phyloP scores from a whole-genome alignment of 2,888 invertebrate genomes.

The Folsomia manolachei region DNA sequence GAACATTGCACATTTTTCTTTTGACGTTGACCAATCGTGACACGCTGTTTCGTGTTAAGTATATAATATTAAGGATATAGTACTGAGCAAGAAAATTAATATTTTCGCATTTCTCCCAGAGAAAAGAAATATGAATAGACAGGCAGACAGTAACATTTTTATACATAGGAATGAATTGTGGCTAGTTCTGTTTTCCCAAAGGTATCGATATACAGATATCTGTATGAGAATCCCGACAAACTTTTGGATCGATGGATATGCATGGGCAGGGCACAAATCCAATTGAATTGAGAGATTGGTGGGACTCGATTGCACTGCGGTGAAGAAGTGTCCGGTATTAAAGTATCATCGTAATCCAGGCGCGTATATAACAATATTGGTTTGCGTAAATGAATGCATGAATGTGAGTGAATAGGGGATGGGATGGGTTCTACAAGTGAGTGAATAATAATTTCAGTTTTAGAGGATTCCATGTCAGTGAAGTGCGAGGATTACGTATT shows the following conservation, averaged over 20 bases:
- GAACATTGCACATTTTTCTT: constrained; percentile 6
- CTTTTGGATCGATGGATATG: too few species aligned
- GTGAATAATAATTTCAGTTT: constrained; percentile 6
- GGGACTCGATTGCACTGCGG: neutral
- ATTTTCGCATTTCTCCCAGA: neutral
- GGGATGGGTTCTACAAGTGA: neutral
- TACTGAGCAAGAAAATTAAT: neutral
- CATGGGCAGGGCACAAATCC: neutral
- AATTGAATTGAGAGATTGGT: constrained; percentile 6
- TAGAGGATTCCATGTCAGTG: too few species aligned
- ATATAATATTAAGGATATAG: neutral
- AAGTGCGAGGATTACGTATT: neutral
- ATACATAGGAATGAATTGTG: too few species aligned
- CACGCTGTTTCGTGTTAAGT: neutral
- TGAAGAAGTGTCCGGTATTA: neutral
- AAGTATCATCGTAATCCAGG: constrained; percentile 1
- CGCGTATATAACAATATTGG: neutral
- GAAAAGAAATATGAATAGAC: neutral
- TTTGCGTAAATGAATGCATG: too few species aligned
- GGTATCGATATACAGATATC: too few species aligned
- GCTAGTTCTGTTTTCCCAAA: too few species aligned
- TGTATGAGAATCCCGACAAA: neutral
- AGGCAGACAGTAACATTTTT: too few species aligned
- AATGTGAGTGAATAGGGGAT: too few species aligned
- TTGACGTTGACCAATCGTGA: constrained; percentile 4